Base-by-base conservation (phyloP, 2,113 vertebrate genomes). In the Salvelinus sp. region DNA sequence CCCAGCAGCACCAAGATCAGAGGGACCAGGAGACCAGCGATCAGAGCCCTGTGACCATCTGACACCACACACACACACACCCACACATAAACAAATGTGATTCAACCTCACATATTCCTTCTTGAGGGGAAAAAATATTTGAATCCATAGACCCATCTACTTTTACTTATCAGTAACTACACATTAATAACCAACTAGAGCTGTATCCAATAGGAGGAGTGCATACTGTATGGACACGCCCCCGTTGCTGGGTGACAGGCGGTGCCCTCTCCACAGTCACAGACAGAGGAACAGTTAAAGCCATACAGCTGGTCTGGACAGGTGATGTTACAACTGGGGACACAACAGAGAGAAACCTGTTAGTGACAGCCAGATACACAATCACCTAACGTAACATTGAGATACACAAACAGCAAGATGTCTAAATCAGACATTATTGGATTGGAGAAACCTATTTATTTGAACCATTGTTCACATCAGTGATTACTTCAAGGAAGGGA, bases 271-370 rank as follows among this genome's bases (percentile, higher is more conserved):
- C 90, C 86, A 64, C 97, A 98, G 30, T 88, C 88, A 77, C 97
- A 98, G 47, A 77, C 6, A 0, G 79, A 90, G 2, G 97, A 97
- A 72, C 98, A 99, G 90, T 98, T 98, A 66, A 82, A 72, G 18
- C 97, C 97, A 20, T 94, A 94, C 82, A 89, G 94, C 0, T 93
- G 94, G 65, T 90, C 80, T 0, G 89, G 92, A 82, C 98, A 99
- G 74, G 94, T 96, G 75, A 88, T 85, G 5, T 99, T 99, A 91
- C 98, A 99, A 86, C 98, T 99, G 82, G 18, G 72, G 78, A 14
- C 28, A 64, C 74, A 74, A 85, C 30, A 82, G 0, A 71, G 47
- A 66, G 25, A 12, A 5, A 66, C 3, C 25, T 10, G 38, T 23
- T 63, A 66, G 64, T 14, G 10, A 23, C 63, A 65, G 22, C 18